Conservation (phyloP, 2,113 vertebrate species). For the Megatriorchis doriae region DNA sequence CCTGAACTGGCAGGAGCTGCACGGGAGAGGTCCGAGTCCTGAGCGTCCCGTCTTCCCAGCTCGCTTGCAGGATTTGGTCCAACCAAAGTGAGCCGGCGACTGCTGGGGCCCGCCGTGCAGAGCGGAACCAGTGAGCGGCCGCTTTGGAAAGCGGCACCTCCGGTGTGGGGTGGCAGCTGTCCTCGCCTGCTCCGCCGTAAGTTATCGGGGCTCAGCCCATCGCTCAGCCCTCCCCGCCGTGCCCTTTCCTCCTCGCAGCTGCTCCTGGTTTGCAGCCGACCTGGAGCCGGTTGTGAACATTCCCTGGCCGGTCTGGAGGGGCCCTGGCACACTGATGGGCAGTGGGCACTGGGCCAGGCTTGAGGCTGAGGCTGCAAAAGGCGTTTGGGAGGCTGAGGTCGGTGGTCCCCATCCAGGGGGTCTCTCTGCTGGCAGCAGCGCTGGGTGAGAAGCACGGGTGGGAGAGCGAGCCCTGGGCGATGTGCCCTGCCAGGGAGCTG, state of each 20-base stretch:
- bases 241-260: neutral
- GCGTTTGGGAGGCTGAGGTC: neutral
- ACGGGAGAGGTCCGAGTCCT: neutral
- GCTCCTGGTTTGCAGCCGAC: neutral
- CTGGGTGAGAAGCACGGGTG: neutral
- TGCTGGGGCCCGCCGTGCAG: neutral
- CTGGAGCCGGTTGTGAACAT: neutral
- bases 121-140: neutral
- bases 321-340: neutral
- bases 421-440: neutral
- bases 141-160: neutral
- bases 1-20: neutral
- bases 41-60: neutral
- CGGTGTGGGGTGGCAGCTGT: neutral
- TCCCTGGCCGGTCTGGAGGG: neutral
- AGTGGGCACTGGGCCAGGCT: neutral
- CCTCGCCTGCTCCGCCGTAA: neutral
- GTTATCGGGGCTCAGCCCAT: neutral
- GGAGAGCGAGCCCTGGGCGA: neutral
- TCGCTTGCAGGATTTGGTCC: neutral
- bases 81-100: neutral
- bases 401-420: neutral
- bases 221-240: neutral
- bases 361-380: neutral
- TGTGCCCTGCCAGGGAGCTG: neutral